Evolutionary conservation across 2,797 vertebrate species (phyloP).

Genomic region (Fistularia commersonii): DNA sequence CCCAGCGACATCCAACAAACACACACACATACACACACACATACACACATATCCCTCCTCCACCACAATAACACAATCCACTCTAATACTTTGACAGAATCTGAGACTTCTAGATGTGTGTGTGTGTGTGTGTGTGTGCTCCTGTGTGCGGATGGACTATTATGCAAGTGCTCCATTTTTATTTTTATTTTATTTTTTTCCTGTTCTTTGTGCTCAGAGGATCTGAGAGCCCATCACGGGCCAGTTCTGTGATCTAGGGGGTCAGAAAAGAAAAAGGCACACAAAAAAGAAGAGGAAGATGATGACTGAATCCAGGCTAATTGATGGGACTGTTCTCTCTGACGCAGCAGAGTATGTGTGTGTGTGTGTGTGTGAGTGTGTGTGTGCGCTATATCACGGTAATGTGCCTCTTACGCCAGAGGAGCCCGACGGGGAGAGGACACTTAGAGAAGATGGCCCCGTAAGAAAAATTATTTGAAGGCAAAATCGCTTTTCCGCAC

Average conservation of each 20-base stretch:
- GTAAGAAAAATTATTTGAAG: slow-evolving; percentile 48
- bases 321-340: slow-evolving; percentile 53
- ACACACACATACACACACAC: no score
- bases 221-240: slow-evolving; percentile 41
- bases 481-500: slow-evolving; percentile 44
- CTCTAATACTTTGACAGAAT: slow-evolving; percentile 4
- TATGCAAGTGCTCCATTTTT: slow-evolving; percentile 55
- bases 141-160: slow-evolving; percentile 29
- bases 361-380: slow-evolving; percentile 5
- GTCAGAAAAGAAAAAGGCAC: neutral
- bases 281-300: slow-evolving; percentile 25
- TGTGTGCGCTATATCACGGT: slow-evolving; percentile 37
- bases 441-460: slow-evolving; percentile 46
- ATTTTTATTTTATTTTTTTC: slow-evolving; percentile 1
- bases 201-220: slow-evolving; percentile 25
- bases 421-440: slow-evolving; percentile 39
- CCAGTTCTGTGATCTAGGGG: slow-evolving; percentile 35
- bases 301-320: slow-evolving; percentile 60
- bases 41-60: no score
- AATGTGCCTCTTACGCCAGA: slow-evolving; percentile 49
- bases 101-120: slow-evolving; percentile 24
- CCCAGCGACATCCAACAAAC: no score
- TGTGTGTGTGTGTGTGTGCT: slow-evolving; percentile 13
- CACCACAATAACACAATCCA: neutral
- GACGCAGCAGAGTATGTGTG: slow-evolving; percentile 14